Evolutionary conservation across 2,113 vertebrate species (phyloP), one percentile per base, ranked within the genome.

Genomic region (Microcebus tavaratra): DNA sequence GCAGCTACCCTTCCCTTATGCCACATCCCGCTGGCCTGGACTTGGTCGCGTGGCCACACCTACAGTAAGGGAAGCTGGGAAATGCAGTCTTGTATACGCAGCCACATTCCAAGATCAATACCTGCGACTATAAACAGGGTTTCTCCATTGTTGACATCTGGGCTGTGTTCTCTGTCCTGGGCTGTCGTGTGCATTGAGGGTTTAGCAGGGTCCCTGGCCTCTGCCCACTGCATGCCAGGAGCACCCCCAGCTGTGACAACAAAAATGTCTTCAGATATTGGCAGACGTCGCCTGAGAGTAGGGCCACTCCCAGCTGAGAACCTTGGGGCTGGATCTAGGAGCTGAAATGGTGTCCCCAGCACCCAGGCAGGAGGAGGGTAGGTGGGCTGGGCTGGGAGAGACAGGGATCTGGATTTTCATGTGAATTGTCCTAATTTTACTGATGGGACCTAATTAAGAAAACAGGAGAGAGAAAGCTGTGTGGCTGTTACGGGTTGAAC

Each of bases 51-150:
- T 75, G 81, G 27, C 34, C 50, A 18, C 9, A 34, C 36, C 63
- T 6, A 17, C 72, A 8, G 23, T 82, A 65, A 84, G 42, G 72
- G 61, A 82, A 1, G 18, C 67, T 95, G 61, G 84, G 88, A 97
- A 79, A 68, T 87, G 57, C 34, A 31, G 86, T 88, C 75, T 83
- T 85, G 23, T 21, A 25, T 8, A 0, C 14, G 11, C 6, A 2
- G 75, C 73, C 42, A 5, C 18, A 17, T 42, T 50, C n/a, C 57
- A 23, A 53, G 36, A 11, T 57, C 4, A 29, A 7, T 39, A 20
- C 21, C 34, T 53, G 5, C 36, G 42, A 14, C 63, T 11, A 6
- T 53, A 27, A 29, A 10, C 50, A 45, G 34, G 48, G 31, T 48
- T 65, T 73, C 61, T 36, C 39, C 39, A 1, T n/a, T 11, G 0